Evolutionary conservation across 2,113 vertebrate genomes (phyloP).

Genomic region (Myotis brandtii): DNA sequence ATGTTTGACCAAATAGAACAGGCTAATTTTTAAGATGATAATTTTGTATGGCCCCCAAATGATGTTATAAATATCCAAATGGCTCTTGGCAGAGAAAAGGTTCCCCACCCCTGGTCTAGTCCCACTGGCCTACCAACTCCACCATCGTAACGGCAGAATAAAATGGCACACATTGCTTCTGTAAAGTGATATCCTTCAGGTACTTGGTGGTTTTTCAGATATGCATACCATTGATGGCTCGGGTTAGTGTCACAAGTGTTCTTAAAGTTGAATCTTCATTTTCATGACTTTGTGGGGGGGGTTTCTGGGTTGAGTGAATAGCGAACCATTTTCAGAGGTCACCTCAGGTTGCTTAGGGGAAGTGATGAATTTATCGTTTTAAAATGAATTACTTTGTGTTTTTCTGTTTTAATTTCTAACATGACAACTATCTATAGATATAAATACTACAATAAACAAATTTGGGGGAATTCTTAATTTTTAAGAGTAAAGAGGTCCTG

Average conservation of each 20-base stretch:
- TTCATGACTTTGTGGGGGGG: neutral
- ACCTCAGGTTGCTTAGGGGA: neutral
- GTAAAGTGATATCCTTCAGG: neutral
- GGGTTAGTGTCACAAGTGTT: neutral
- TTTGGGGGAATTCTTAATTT: neutral
- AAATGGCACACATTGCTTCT: neutral
- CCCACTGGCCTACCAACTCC: no score
- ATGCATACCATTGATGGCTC: neutral
- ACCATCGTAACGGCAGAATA: no score
- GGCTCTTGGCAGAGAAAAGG: no score
- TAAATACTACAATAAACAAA: neutral
- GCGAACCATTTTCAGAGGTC: neutral
- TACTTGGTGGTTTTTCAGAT: neutral
- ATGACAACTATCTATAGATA: neutral
- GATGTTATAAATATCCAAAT: no score
- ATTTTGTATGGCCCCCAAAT: no score
- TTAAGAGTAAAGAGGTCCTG: neutral
- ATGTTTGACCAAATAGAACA: no score
- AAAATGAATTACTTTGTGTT: neutral
- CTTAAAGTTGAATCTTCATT: neutral
- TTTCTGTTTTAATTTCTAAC: conserved; percentile 20
- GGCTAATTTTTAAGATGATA: no score
- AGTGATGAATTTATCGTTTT: neutral
- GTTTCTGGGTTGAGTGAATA: neutral
- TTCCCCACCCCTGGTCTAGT: no score